These are phyloP conservation scores for Taenaris catops DNA, from an alignment of 2,888 invertebrate genomes.

Conservation along the genomic window DNA sequence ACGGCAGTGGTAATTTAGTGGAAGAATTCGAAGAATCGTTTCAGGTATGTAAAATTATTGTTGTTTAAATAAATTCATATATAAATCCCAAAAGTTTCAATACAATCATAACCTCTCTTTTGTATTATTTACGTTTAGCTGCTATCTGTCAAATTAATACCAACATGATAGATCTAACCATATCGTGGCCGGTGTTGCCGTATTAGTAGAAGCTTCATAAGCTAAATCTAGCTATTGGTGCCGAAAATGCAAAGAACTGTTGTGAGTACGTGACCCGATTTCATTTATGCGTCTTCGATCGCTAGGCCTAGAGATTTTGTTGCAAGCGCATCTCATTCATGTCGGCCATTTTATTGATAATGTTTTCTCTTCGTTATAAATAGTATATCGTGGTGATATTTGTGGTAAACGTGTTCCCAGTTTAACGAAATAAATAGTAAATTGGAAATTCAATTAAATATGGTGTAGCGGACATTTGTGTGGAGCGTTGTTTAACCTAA, in stretches of 20 bases:
- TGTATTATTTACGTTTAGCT: conserved; percentile 20
- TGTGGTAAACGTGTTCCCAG: conserved; percentile 20
- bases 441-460: conserved; percentile 31
- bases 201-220: conserved; percentile 59
- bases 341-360: conserved; percentile 77
- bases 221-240: conserved; percentile 38
- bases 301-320: conserved; percentile 46
- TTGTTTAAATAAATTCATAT: conserved; percentile 8
- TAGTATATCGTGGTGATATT: conserved; percentile 38
- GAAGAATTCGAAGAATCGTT: conserved; percentile 96
- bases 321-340: conserved; percentile 61
- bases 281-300: conserved; percentile 58
- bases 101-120: conserved; percentile 44
- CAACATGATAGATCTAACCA: conserved; percentile 50
- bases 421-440: too few relatives aligned
- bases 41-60: conserved; percentile 79
- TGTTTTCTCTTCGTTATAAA: conserved; percentile 63
- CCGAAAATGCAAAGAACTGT: conserved; percentile 34
- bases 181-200: conserved; percentile 47
- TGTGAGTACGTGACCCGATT: conserved; percentile 72
- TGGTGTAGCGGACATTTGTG: conserved; percentile 38
- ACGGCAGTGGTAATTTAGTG: conserved; percentile 91
- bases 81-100: conserved; percentile 15
- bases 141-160: conserved; percentile 54
- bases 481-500: too few relatives aligned